Evolutionary conservation across 2,888 invertebrate species (phyloP), one percentile per base, ranked within the genome.

Genomic region (Calliopum simillimum): DNA sequence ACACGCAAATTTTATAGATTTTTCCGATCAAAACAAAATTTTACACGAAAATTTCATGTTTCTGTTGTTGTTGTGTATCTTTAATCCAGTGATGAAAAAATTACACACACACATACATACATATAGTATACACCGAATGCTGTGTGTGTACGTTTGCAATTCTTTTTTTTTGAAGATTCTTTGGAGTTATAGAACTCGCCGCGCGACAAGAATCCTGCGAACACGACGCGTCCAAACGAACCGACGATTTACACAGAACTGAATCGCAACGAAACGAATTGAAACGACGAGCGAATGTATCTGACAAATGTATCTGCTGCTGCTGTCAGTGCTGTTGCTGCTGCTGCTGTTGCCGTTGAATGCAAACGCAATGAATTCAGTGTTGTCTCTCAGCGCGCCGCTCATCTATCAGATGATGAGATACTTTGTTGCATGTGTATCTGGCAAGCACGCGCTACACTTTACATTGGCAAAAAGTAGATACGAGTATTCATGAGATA

Each of bases 201-300:
- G 75, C 69, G 58, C 61, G 68, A 71, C 66, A 43, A 64, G 65
- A 67, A 72, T 70, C 72, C 69, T 67, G 63, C 71, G 71, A 73
- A 73, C 73, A 77, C 75, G 70, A 79, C 79, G 81, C 81, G 82
- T 84, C 84, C 79, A 81, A 80, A 81, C 83, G 79, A 78, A 81
- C 83, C 84, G 83, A 84, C 80, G 83, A 82, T 80, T 80, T 79
- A 81, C 81, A 83, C 77, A 83, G 82, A 83, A 84, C 84, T 85
- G 77, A 79, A 79, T 79, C 68, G 62, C 68, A 58, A 11, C 21
- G 47, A 58, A 6, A 68, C 56, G 21, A 46, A 44, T 14, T 21
- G 56, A 6, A 47, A 41, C 56, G 21, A 58, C 44, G 47, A 58
- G 47, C 44, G 67, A 23, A 51, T 51, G 61, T 67, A 58, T 67